Evolutionary conservation across 2,113 vertebrate genomes (phyloP).

Genomic region (Rhineura floridana): DNA sequence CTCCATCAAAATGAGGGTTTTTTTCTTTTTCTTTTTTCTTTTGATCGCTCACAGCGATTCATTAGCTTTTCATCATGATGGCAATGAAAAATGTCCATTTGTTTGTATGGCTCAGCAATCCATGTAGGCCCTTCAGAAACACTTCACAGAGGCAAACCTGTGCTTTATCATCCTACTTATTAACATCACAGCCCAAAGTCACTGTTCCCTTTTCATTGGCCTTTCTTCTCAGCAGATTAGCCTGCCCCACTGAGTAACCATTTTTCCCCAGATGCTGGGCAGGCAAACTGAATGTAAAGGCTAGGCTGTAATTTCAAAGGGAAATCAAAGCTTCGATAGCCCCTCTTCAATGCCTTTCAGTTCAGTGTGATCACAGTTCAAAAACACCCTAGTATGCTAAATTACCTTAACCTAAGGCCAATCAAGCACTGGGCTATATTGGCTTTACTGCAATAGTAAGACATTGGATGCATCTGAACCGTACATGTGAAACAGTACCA

Average conservation of each 20-base stretch:
- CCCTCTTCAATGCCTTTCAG: not conserved
- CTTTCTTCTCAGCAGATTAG: not conserved
- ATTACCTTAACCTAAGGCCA: constrained; percentile 44
- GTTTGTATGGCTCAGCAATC: not conserved
- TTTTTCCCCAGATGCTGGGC: not conserved
- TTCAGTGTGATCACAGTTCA: not conserved
- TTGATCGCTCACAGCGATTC: not conserved
- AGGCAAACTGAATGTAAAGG: not conserved
- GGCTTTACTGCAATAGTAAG: not conserved
- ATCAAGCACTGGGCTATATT: not conserved
- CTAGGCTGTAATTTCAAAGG: not conserved
- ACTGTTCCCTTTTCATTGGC: not conserved
- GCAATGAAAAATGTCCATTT: not conserved
- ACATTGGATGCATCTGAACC: too few species aligned
- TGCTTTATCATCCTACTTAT: not conserved
- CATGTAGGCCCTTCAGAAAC: not conserved
- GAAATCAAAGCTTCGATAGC: not conserved
- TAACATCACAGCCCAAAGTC: not conserved
- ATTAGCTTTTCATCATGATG: fast-evolving
- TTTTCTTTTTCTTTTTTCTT: not conserved
- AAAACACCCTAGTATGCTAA: not conserved
- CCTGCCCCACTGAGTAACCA: not conserved
- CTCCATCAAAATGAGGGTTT: not conserved
- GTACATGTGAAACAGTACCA: too few species aligned
- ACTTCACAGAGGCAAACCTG: not conserved